Base-by-base conservation (phyloP, 2,113 vertebrate species). In the Myotis lucifugus region DNA sequence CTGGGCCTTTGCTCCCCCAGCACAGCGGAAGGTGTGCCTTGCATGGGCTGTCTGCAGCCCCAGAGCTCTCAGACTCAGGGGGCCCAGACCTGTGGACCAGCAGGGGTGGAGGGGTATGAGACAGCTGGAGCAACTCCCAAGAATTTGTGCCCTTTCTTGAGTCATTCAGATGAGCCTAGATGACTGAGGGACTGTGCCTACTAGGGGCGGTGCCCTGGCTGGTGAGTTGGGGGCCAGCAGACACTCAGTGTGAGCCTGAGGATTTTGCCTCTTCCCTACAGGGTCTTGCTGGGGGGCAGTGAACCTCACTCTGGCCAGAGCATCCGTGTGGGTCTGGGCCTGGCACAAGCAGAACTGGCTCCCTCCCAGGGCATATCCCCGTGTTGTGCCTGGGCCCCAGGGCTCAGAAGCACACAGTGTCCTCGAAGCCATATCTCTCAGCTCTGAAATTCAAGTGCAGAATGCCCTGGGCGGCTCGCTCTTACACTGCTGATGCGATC, bases 11-110 rank as follows among this genome's bases (percentile, higher is more conserved):
- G 11, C 17, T 54, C 10, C 21, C 34, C 32, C 23, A 48, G 61
- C 48, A 34, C 0, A 4, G 64, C 0, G 0, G 37, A 40, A 69
- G 61, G 61, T 15, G 10, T 2, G 0, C 40, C 50, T 69, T 17
- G 18, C 13, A 21, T 64, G 50, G 5, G 8, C 46, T 0, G 5
- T 21, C 10, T n/a, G 14, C 23, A 18, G 34, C 48, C 29, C 54
- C 2, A 1, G 78, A 74, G 56, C 48, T n/a, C 48, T 76, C 0
- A 5, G 46, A 59, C 23, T 2, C 50, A 32, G 17, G 34, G 50
- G 64, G 61, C 32, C 42, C 11, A 8, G 76, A 61, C 15, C 48
- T 67, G 17, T 48, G 61, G 74, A 32, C 34, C 6, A 21, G 8
- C n/a, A 50, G n/a, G 27, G 7, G 2, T 19, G 2, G 17, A 34